A percentile compares a stretch with the other conserved stretches of the same genome.
Evolutionary conservation across 1,140 invertebrate genomes (phyloP).

Genomic region (Teleopsis dalmanni): DNA sequence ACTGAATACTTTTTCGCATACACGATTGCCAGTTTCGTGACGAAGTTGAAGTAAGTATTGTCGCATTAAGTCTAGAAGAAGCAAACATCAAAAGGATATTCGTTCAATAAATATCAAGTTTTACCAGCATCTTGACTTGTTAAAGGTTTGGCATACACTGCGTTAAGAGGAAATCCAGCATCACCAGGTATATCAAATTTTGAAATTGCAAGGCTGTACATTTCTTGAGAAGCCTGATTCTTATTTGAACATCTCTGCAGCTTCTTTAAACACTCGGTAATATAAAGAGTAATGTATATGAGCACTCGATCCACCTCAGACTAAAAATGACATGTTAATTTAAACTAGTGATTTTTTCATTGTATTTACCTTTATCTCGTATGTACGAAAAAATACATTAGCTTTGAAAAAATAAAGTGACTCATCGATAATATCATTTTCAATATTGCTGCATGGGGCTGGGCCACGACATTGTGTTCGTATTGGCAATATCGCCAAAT

Average conservation of each 20-base stretch:
- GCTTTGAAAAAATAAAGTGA: slow-evolving; percentile 96
- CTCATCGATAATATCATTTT: slow-evolving; percentile 95
- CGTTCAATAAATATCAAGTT: no score
- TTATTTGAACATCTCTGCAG: slow-evolving; percentile 86
- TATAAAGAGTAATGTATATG: slow-evolving; percentile 98
- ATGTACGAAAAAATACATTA: slow-evolving; percentile 98
- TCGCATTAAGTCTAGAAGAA: slow-evolving; percentile 74
- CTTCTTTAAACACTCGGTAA: slow-evolving; percentile 95
- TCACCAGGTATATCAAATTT: slow-evolving; percentile 98
- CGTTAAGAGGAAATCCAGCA: slow-evolving; percentile 90
- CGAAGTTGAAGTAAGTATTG: slow-evolving; percentile 90
- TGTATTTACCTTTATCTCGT: slow-evolving; percentile 84
- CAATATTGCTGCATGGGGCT: slow-evolving; percentile 61
- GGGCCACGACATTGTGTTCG: slow-evolving; percentile 83
- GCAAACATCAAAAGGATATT: no score
- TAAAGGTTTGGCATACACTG: slow-evolving; percentile 89
- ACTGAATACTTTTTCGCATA: slow-evolving; percentile 87
- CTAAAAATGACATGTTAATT: slow-evolving; percentile 48
- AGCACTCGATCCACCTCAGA: slow-evolving; percentile 91
- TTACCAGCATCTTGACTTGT: slow-evolving; percentile 69
- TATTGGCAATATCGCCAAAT: slow-evolving; percentile 85
- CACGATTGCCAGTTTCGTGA: slow-evolving; percentile 86
- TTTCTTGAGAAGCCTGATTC: slow-evolving; percentile 86
- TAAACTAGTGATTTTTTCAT: neutral
- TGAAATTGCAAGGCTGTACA: slow-evolving; percentile 91